Evolutionary conservation across 2,888 invertebrate genomes (phyloP).

Genomic region (Lomographa bimaculata): DNA sequence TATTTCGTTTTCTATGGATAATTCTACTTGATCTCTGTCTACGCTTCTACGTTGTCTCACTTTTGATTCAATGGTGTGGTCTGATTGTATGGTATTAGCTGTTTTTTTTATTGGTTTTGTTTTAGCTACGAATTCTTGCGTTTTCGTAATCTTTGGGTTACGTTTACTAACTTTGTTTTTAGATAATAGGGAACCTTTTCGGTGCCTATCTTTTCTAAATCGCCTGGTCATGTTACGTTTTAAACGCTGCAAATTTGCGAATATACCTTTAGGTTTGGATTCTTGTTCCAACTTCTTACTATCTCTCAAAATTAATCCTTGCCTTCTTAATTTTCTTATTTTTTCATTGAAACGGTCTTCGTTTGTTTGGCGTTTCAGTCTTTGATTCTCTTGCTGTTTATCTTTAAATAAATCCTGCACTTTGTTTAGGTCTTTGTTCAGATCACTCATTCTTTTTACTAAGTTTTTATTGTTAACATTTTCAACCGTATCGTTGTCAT

Average conservation of each 20-base stretch:
- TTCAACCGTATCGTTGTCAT: slow-evolving; percentile 31
- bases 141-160: slow-evolving; percentile 20
- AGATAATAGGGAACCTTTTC: slow-evolving; percentile 1
- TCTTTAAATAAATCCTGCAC: slow-evolving; percentile 41
- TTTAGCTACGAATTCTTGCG: slow-evolving; percentile 12
- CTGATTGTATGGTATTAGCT: too few species aligned
- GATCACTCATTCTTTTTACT: slow-evolving; percentile 41
- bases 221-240: slow-evolving; percentile 30
- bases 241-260: slow-evolving; percentile 37
- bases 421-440: slow-evolving; percentile 53
- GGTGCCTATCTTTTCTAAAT: slow-evolving; percentile 29
- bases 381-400: slow-evolving; percentile 24
- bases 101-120: slow-evolving; percentile 9
- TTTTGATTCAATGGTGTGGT: slow-evolving; percentile 14
- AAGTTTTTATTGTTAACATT: slow-evolving; percentile 37
- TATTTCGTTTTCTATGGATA: slow-evolving; percentile 52
- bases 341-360: slow-evolving; percentile 27
- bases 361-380: slow-evolving; percentile 46
- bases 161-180: slow-evolving; percentile 22
- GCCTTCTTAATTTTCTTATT: slow-evolving; percentile 34
- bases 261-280: slow-evolving; percentile 36
- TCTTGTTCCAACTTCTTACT: slow-evolving; percentile 30
- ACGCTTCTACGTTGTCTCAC: slow-evolving; percentile 27
- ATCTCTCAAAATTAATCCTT: slow-evolving; percentile 28
- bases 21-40: slow-evolving; percentile 19